phyloP scores from a whole-genome alignment of 2,113 vertebrate genomes.

The Embiotoca jacksoni region DNA sequence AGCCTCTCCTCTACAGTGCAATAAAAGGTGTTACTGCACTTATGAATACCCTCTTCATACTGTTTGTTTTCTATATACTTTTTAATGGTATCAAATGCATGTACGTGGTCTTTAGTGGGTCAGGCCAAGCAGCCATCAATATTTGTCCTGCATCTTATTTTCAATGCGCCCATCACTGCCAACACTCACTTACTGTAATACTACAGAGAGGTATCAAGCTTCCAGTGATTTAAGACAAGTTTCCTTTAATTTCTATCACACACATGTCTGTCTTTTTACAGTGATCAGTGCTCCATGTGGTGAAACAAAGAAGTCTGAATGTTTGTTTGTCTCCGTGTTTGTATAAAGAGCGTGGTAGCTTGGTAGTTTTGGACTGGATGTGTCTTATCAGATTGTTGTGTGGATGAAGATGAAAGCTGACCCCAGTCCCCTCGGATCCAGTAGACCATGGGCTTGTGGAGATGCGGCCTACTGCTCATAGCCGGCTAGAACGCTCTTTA shows the following conservation, averaged over 20 bases:
- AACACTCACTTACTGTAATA: slow-evolving; percentile 4
- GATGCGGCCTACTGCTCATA: slow-evolving; percentile 39
- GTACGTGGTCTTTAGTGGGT: slow-evolving; percentile 3
- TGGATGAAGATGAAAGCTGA: slow-evolving; percentile 55
- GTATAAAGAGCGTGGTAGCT: slow-evolving; percentile 6
- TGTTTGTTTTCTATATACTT: slow-evolving; percentile 46
- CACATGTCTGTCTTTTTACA: not conserved
- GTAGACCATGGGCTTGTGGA: slow-evolving; percentile 26
- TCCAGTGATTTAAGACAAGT: slow-evolving; percentile 2
- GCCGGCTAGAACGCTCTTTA: slow-evolving; percentile 9
- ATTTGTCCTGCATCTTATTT: not conserved
- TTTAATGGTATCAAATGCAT: slow-evolving; percentile 27
- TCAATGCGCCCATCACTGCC: not conserved
- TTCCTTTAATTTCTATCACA: slow-evolving; percentile 11
- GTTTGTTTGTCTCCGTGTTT: slow-evolving; percentile 44
- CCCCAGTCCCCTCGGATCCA: slow-evolving; percentile 14
- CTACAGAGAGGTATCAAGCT: slow-evolving; percentile 1
- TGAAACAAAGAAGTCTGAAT: slow-evolving; percentile 17
- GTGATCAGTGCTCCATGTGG: slow-evolving; percentile 3
- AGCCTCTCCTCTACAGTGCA: slow-evolving; percentile 54
- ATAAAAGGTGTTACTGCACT: slow-evolving; percentile 58
- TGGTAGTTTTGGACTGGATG: slow-evolving; percentile 33
- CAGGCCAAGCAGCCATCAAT: slow-evolving; percentile 29
- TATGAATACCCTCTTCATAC: slow-evolving; percentile 58
- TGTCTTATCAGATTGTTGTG: slow-evolving; percentile 44